Base-by-base conservation (phyloP, 2,797 vertebrate species). In the Notamacropus eugenii region DNA sequence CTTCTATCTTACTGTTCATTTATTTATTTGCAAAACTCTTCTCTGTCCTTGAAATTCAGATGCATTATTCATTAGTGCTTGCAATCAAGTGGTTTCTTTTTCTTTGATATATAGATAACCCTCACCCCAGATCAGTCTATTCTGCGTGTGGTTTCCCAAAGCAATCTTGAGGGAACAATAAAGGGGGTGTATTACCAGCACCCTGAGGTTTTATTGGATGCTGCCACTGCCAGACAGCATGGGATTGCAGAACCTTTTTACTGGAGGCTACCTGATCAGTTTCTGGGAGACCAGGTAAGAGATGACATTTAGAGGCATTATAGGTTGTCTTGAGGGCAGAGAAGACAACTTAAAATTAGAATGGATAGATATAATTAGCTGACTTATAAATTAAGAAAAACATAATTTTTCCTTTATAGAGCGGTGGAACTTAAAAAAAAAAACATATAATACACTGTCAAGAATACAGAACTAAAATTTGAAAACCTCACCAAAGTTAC, bases 251-350 rank as follows among this genome's bases (percentile, higher is more conserved):
- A 99, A 9, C 99, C 99, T 0, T 99, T 99, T 96, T 99, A 99
- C 98, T 99, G 99, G 99, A 98, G 98, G 54, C 98, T 99, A 6
- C 99, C 99, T 0, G 19, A 96, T 0, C 98, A 98, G 3, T 99
- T 99, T 92, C 98, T 99, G 93, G 99, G 99, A 55, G 98, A 98
- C 90, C 99, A 99, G 99, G 99, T 99, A 97, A 97, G 96, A 95
- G 16, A 3, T 2, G 22, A 55, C 13, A 0, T 93, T 34, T 12
- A 16, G 58, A 92, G 22, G 22, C 4, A 0, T 0, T 31, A 93
- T 10, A 0, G 2, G 0, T 0, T 56, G 28, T 16, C 24, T 3
- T 2, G 50, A 54, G 6, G 11, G 40, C 0, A 8, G 0, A 0
- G 14, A 34, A 28, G 24, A 3, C 27, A 0, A 0, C 34, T 87